Base-by-base conservation (phyloP, 2,888 invertebrate genomes). In the Tubulanus polymorphus region DNA sequence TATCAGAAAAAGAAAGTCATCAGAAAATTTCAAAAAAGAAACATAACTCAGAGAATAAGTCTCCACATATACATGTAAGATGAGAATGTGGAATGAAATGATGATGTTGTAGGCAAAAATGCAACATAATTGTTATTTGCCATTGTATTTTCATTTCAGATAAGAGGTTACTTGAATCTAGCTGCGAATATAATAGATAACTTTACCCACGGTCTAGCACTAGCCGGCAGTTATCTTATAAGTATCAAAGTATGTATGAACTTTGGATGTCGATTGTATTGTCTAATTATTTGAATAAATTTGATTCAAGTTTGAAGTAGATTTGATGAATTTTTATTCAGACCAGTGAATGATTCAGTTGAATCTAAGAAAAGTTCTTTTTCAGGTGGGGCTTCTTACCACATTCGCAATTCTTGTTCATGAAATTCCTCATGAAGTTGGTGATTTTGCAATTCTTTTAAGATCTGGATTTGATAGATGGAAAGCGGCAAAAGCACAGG, bases 381-480 rank as follows among this genome's bases (percentile, higher is more conserved):
- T 72, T 69, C 81, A 93, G 72, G 88, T 94, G 53, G 97, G 97
- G 0, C 75, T 90, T 10, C 83, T 97, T 60, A 96, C 96, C 12
- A 96, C 96, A 0, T 88, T 93, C 74, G 95, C 96, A 48, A 96
- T 93, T 75, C 82, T 87, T 80, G 87, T 97, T 27, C 97, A 97
- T 75, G 96, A 97, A 81, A 91, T 99, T 56, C 97, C 97, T 0
- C 97, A 99, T 76, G 97, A 99, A 80, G 89, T 97, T n/a, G 95
- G 95, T 0, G 97, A 99, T 80, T 97, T 97, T 80, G 97, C 96
- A 15, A 97, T 99, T 66, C 81, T 99, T 35, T 83, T 99, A 54
- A 88, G 81, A 53, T 81, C 83, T 41, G 97, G 97, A 0, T 97
- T 97, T 80, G 88, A 88, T 53, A 83, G 93, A 66, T 92, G 91